phyloP scores from a whole-genome alignment of 2,797 vertebrate species.

The Carduelis carduelis region DNA sequence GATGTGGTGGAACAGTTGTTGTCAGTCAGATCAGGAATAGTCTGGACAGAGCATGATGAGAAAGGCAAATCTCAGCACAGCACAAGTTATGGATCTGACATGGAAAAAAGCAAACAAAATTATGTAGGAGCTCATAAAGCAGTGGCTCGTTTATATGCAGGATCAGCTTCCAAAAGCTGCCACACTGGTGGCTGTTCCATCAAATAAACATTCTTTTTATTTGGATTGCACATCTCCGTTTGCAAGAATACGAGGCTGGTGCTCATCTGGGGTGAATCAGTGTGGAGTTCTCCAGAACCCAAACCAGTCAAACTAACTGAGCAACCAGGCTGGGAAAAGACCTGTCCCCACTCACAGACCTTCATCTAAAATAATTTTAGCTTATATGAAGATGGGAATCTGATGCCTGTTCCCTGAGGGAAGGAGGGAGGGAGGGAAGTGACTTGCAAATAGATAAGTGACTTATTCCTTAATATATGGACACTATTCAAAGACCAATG shows the following conservation, averaged over 20 bases:
- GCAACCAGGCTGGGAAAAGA: background rate
- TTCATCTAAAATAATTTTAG: background rate
- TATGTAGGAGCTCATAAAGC: background rate
- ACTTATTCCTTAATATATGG: background rate
- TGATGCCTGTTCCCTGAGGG: background rate
- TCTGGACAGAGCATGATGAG: background rate
- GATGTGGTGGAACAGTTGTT: background rate
- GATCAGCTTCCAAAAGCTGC: background rate
- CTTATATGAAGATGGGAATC: background rate
- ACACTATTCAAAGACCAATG: background rate
- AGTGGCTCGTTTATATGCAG: background rate
- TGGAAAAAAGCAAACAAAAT: background rate
- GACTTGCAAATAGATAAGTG: background rate
- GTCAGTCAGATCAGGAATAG: background rate
- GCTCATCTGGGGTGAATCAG: background rate
- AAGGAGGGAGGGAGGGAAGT: background rate
- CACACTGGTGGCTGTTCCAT: background rate
- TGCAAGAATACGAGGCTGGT: background rate
- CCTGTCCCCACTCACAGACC: background rate
- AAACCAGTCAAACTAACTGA: background rate
- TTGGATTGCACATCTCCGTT: background rate
- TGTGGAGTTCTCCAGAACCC: background rate
- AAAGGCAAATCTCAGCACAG: background rate
- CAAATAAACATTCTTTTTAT: background rate
- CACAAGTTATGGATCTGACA: background rate